Conservation (phyloP, 2,888 invertebrate genomes). For the Nesidiocoris tenuis region DNA sequence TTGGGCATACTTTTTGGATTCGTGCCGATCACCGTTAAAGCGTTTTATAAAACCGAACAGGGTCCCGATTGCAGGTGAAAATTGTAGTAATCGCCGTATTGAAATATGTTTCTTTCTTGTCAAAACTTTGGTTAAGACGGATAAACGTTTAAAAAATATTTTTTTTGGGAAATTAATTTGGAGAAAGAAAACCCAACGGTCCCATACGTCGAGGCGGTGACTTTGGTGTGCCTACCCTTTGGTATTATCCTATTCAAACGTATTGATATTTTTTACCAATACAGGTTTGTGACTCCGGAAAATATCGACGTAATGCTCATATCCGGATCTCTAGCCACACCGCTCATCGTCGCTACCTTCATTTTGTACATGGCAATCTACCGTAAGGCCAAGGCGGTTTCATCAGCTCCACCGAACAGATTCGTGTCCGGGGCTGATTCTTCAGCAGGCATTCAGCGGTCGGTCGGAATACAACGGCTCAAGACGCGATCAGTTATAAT, state of each 20-base stretch:
- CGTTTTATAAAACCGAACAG: constrained; percentile 2
- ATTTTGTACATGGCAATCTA: constrained; percentile 34
- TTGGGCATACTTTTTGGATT: constrained; percentile 35
- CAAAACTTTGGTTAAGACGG: too few relatives aligned
- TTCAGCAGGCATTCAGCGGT: neutral
- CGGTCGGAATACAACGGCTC: constrained; percentile 15
- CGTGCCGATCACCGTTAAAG: constrained; percentile 10
- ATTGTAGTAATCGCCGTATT: neutral
- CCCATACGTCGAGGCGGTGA: too few relatives aligned
- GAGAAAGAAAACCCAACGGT: too few relatives aligned
- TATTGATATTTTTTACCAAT: too few relatives aligned
- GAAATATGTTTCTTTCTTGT: neutral
- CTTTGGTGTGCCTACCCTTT: too few relatives aligned
- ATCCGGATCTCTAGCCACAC: constrained; percentile 3
- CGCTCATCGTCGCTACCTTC: constrained; percentile 30
- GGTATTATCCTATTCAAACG: too few relatives aligned
- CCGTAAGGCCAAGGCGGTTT: constrained; percentile 18
- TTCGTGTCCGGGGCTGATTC: neutral
- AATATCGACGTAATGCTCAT: constrained; percentile 27
- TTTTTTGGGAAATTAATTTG: too few relatives aligned
- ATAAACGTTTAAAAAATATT: too few relatives aligned
- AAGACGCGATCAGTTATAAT: constrained; percentile 39
- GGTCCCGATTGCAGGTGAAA: constrained; percentile 35
- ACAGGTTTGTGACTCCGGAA: constrained; percentile 16
- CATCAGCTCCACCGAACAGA: neutral